These are phyloP conservation scores for Liasis olivaceus DNA, from an alignment of 2,797 vertebrate species.

Conservation along the genomic window DNA sequence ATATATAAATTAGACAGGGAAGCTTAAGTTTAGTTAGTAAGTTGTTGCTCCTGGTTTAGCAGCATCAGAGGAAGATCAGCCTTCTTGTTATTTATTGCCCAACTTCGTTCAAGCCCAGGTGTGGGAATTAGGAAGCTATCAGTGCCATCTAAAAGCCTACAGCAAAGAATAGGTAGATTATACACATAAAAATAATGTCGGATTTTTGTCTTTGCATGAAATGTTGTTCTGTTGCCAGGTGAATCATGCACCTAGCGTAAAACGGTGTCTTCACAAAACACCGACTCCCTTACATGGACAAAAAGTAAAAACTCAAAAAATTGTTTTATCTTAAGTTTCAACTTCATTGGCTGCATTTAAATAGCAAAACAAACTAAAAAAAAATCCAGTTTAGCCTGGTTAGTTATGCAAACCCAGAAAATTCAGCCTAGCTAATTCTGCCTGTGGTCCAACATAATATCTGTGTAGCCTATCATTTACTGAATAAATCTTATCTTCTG, in stretches of 20 bases:
- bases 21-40: neutral
- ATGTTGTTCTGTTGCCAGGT: neutral
- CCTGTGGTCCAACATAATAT: too few relatives aligned
- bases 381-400: too few relatives aligned
- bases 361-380: too few relatives aligned
- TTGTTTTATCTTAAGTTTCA: neutral
- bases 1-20: neutral
- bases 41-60: neutral
- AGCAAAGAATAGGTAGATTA: conserved; percentile 5
- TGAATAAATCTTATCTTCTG: too few relatives aligned
- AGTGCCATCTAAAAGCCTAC: conserved; percentile 3
- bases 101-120: conserved; percentile 11
- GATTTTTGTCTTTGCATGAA: neutral
- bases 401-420: too few relatives aligned
- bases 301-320: neutral
- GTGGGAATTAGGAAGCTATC: conserved; percentile 9
- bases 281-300: neutral
- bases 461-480: too few relatives aligned
- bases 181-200: neutral
- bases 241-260: neutral
- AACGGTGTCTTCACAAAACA: neutral
- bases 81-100: conserved; percentile 1
- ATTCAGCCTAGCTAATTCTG: too few relatives aligned
- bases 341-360: too few relatives aligned
- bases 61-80: neutral